Base-by-base conservation (phyloP, 2,113 vertebrate species). In the Prochilodus magdalenae region DNA sequence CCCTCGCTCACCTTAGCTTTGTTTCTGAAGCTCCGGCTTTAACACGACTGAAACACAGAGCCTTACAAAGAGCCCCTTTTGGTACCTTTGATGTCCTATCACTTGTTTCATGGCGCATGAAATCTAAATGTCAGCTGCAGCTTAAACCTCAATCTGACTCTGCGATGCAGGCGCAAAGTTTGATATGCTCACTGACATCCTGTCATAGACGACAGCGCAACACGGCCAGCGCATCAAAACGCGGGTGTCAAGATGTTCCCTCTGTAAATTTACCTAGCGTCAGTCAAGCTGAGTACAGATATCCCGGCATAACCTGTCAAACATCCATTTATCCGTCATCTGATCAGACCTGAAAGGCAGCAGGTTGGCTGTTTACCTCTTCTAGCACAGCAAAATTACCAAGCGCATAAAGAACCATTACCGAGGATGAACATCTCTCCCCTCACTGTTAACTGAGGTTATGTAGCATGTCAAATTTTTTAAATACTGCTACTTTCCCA, bases 71-170 rank as follows among this genome's bases (percentile, higher is more conserved):
- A 51, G 75, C 11, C 15, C 4, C 63, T 57, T 47, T 44, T 62
- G 77, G 67, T 49, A 47, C 24, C 36, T 72, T 80, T 80, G 30
- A 72, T 80, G 69, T 80, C 29, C 4, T 49, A 72, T 44, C 70
- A 22, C 0, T 0, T 14, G 53, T 62, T 72, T 79, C 67, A 29
- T 20, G 53, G 67, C 20, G 36, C 26, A 30, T 47, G 36, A 47
- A 71, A 30, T 29, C 26, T 44, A 72, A 72, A 72, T 67, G 67
- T 72, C 77, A 72, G 53, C 69, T 3, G 26, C 8, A 22, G 7
- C 11, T 62, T 62, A 33, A 70, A 44, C 29, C 65, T 20, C 29
- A 67, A 30, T 10, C 16, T 8, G 36, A 11, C 30, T 33, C 16
- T 22, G 29, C 16, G 10, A 1, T 20, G 7, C 65, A 67, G 65